These are phyloP conservation scores for Gambelia wislizenii DNA, from an alignment of 2,797 vertebrate genomes.

Conservation along the genomic window DNA sequence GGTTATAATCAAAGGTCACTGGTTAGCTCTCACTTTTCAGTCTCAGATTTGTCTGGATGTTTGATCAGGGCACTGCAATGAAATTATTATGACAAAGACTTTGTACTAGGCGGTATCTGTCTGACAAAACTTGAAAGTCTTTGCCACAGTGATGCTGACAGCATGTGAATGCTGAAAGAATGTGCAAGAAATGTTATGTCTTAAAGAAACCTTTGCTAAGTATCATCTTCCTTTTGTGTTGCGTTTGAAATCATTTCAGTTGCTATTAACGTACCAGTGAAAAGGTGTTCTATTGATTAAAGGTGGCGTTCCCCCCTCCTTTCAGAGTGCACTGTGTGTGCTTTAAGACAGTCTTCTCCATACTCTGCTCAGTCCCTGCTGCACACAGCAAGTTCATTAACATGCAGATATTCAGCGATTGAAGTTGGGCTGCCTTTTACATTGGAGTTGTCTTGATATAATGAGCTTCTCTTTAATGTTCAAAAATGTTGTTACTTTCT, in stretches of 20 bases:
- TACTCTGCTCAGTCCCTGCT: conserved; percentile 73
- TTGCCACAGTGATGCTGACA: conserved; percentile 79
- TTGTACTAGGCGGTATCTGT: conserved; percentile 83
- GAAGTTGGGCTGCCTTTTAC: conserved; percentile 83
- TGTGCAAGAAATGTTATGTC: conserved; percentile 80
- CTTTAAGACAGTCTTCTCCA: conserved; percentile 74
- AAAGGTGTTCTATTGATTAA: conserved; percentile 84
- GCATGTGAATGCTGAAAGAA: conserved; percentile 81
- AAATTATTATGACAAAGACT: conserved; percentile 85
- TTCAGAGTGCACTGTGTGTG: conserved; percentile 66
- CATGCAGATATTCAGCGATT: conserved; percentile 85
- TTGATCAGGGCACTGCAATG: conserved; percentile 81
- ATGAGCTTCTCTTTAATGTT: conserved; percentile 86
- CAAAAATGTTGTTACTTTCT: conserved; percentile 84
- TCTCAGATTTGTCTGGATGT: conserved; percentile 81
- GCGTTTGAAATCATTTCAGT: conserved; percentile 79
- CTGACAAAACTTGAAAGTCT: conserved; percentile 84
- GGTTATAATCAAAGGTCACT: conserved; percentile 83
- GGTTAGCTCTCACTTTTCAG: conserved; percentile 80
- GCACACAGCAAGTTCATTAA: conserved; percentile 83
- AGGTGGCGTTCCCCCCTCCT: conserved; percentile 66
- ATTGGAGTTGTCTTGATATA: conserved; percentile 83
- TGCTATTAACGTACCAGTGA: conserved; percentile 78
- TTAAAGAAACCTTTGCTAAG: conserved; percentile 81
- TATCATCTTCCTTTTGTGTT: conserved; percentile 83